Evolutionary conservation across 2,888 invertebrate species (phyloP).

Genomic region (Cataglyphis livida): DNA sequence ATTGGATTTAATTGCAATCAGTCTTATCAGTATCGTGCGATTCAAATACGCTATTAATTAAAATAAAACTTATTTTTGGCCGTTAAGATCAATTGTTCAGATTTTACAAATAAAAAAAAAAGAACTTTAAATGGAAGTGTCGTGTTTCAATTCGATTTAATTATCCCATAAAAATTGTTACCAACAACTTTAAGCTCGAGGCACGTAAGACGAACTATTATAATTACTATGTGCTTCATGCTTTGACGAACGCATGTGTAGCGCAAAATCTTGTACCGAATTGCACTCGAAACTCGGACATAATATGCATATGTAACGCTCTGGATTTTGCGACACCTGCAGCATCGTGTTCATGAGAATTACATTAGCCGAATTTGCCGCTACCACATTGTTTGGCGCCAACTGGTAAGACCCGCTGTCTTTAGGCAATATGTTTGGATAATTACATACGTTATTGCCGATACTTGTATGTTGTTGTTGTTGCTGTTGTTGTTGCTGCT

Average conservation of each 20-base stretch:
- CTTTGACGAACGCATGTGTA: constrained; percentile 11
- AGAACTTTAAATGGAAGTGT: too few species aligned
- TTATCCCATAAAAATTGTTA: not conserved
- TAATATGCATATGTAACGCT: not conserved
- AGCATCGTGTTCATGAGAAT: not conserved
- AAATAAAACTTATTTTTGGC: not conserved
- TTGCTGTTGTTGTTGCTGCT: not conserved
- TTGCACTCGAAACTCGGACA: constrained; percentile 27
- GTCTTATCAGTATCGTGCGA: not conserved
- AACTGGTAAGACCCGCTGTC: not conserved
- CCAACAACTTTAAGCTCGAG: not conserved
- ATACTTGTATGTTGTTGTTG: not conserved
- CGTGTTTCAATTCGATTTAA: not conserved
- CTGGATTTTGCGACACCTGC: not conserved
- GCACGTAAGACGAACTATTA: not conserved
- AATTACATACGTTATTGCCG: not conserved
- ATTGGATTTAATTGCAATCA: not conserved
- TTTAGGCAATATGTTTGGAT: not conserved
- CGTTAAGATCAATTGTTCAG: not conserved
- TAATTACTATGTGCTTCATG: constrained; percentile 20
- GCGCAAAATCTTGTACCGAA: not conserved
- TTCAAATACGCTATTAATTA: not conserved
- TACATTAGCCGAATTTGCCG: not conserved
- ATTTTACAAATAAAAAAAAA: not conserved
- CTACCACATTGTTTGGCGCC: not conserved